Base-by-base conservation (phyloP, 2,888 invertebrate genomes). In the Vesta saturnalis region DNA sequence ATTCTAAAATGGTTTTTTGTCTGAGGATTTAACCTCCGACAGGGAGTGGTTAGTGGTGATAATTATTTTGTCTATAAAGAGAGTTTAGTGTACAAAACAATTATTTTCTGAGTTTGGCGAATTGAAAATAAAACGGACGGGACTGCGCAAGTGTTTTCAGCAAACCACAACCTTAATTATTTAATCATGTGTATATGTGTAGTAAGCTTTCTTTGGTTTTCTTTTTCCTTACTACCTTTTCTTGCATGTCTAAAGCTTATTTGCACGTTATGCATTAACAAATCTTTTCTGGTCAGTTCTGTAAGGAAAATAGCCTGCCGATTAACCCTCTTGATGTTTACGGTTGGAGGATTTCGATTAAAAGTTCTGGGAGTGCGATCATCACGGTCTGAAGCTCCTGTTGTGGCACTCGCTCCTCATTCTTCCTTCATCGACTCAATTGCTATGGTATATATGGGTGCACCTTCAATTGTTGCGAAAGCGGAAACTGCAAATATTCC, bases 351-450 rank as follows among this genome's bases (percentile, higher is more conserved):
- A 68, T 95, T 96, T 86, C 92, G 94, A 80, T 89, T 96, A 74
- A 89, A 88, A 77, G 88, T 92, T 76, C 90, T 90, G 81, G 97
- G 97, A 60, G 86, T 87, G 74, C 60, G 87, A 86, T 83, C 82
- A 86, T 81, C 80, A 81, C 84, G 84, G 80, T 14, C 73, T 18
- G 92, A 93, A 73, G 96, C 96, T 2, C 94, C 96, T 1, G 90
- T 97, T 73, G 85, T 96, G 72, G 92, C 92, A 64, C 89, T 94
- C 71, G 96, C 95, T 2, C 97, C 97, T 1, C 97, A 97, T 83
- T 96, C 96, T 43, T 91, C 93, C 67, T 96, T 93, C 89, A 92
- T 94, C 85, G 97, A 97, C 85, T 92, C 94, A 69, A 88, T 96
- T 72, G 89, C 93, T 76, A 92, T 95, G 78, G 91, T 94, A 67